These are phyloP conservation scores for Pyrrhosoma nymphula DNA, from an alignment of 2,888 invertebrate genomes.

Conservation along the genomic window DNA sequence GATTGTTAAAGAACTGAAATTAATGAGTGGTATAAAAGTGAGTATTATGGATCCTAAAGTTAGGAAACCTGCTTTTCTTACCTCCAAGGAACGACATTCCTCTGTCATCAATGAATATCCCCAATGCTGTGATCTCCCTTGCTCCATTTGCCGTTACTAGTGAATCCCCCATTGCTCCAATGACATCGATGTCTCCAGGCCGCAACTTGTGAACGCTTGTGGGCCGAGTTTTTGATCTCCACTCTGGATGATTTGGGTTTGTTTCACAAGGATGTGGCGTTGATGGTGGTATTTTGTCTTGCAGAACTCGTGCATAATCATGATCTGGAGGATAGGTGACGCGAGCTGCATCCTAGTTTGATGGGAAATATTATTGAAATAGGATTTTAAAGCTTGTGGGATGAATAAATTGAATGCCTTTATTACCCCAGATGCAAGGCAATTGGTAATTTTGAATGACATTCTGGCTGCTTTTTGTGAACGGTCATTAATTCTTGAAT, in stretches of 20 bases:
- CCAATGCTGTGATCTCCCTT: slow-evolving; percentile 85
- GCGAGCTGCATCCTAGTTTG: not conserved
- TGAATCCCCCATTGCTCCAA: slow-evolving; percentile 87
- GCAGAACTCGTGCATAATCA: not conserved
- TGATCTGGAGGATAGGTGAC: slow-evolving; percentile 28
- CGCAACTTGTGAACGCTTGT: slow-evolving; percentile 84
- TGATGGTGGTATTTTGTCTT: slow-evolving; percentile 69
- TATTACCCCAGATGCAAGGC: no score
- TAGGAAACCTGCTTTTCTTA: slow-evolving; percentile 73
- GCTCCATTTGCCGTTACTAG: slow-evolving; percentile 85
- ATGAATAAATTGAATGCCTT: no score
- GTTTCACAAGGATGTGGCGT: slow-evolving; percentile 70
- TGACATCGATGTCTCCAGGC: slow-evolving; percentile 86
- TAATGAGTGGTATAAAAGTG: no score
- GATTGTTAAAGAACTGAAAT: no score
- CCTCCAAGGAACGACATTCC: slow-evolving; percentile 86
- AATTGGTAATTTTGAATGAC: no score
- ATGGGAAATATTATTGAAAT: not conserved
- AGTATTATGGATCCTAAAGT: no score
- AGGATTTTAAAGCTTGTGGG: no score
- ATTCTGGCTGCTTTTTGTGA: no score
- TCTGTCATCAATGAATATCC: slow-evolving; percentile 86
- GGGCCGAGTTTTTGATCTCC: slow-evolving; percentile 76
- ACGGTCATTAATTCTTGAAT: no score
- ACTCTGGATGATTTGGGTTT: not conserved